These are phyloP conservation scores for Tyto alba DNA, from an alignment of 2,113 vertebrate genomes.

Conservation along the genomic window DNA sequence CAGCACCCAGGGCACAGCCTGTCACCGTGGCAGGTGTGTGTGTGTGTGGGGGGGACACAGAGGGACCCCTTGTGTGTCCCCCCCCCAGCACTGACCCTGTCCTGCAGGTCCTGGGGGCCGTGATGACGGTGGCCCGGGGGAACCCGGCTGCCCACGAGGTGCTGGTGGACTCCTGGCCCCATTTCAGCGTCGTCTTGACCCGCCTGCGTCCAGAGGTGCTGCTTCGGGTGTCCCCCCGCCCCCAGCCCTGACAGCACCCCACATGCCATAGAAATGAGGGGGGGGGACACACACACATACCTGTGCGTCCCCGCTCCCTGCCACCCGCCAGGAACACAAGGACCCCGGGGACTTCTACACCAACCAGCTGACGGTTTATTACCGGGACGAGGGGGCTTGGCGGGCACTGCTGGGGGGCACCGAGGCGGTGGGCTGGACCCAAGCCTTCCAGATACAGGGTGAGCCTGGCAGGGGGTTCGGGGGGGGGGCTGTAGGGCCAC, in stretches of 20 bases:
- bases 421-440: neutral
- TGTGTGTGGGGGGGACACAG: too few species aligned
- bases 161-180: conserved; percentile 39
- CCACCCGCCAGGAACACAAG: neutral
- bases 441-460: neutral
- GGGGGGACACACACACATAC: too few species aligned
- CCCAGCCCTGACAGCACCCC: neutral
- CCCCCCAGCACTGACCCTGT: neutral
- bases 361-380: neutral
- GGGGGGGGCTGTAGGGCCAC: too few species aligned
- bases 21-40: too few species aligned
- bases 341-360: neutral
- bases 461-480: neutral
- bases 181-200: neutral
- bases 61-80: too few species aligned
- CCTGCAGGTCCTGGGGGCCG: neutral
- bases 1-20: too few species aligned
- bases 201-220: conserved; percentile 17
- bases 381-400: neutral
- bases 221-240: rapidly evolving
- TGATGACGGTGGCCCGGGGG: neutral
- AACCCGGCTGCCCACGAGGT: neutral
- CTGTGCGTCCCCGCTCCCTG: too few species aligned
- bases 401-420: neutral
- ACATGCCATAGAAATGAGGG: rapidly evolving